Evolutionary conservation across 2,888 invertebrate species (phyloP).

Genomic region (Thalpophila matura): DNA sequence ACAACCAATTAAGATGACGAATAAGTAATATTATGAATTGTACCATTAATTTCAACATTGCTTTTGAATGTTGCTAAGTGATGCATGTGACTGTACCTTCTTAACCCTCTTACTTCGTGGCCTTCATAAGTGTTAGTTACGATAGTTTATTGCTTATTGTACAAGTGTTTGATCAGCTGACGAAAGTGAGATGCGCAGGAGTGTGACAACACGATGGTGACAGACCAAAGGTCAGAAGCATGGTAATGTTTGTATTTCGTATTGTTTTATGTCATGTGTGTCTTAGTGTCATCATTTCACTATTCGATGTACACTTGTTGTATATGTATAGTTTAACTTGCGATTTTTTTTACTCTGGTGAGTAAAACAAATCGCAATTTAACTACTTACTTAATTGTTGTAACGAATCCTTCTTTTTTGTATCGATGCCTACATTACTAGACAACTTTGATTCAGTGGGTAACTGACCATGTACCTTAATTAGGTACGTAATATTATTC

Average conservation of each 20-base stretch:
- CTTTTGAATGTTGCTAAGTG: conserved; percentile 10
- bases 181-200: conserved; percentile 63
- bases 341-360: conserved; percentile 3
- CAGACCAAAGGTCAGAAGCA: conserved; percentile 55
- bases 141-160: conserved; percentile 58
- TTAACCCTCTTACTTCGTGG: conserved; percentile 21
- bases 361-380: no score
- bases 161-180: conserved; percentile 72
- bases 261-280: conserved; percentile 51
- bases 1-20: no score
- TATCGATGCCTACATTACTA: no score
- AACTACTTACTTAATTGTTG: no score
- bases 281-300: conserved; percentile 17
- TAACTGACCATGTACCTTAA: no score
- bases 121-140: conserved; percentile 36
- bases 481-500: no score
- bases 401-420: no score
- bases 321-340: conserved; percentile 4
- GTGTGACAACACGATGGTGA: conserved; percentile 55
- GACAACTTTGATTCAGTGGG: no score
- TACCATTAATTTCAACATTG: no score
- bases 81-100: conserved; percentile 1
- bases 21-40: no score
- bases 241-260: conserved; percentile 40
- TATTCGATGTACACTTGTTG: conserved; percentile 32